Conservation (phyloP, 2,888 invertebrate genomes). For the Oscheius sp. region DNA sequence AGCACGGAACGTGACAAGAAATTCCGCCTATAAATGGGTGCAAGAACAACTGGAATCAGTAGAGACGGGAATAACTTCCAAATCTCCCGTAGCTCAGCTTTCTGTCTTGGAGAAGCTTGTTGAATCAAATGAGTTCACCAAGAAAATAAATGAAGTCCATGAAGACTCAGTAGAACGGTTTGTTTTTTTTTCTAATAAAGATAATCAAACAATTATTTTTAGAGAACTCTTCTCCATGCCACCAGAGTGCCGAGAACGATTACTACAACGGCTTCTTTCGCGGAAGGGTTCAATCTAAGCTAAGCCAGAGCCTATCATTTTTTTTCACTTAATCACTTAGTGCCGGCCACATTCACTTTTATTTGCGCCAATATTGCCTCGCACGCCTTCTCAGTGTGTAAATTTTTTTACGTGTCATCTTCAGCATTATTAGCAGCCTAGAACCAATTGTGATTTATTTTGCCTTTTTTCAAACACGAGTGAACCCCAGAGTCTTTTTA, state of each 20-base stretch:
- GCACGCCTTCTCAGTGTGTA: conserved; percentile 23
- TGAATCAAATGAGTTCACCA: not conserved
- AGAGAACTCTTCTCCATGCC: conserved; percentile 9
- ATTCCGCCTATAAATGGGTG: conserved; percentile 44
- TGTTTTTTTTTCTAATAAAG: not conserved
- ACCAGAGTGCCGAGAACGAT: not conserved
- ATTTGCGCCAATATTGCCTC: conserved; percentile 4
- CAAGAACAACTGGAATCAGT: conserved; percentile 41
- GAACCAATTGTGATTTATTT: not conserved
- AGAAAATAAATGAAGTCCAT: not conserved
- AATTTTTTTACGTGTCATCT: conserved; percentile 27
- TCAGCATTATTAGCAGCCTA: conserved; percentile 18
- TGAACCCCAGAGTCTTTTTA: not conserved
- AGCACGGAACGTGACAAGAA: conserved; percentile 31
- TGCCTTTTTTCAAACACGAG: conserved; percentile 4
- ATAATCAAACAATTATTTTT: not conserved
- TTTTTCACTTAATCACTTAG: conserved; percentile 13
- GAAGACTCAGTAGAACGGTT: conserved; percentile 31
- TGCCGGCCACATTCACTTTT: conserved; percentile 25
- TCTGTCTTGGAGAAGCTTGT: conserved; percentile 23
- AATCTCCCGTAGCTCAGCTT: conserved; percentile 30
- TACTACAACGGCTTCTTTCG: not conserved
- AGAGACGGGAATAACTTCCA: conserved; percentile 14
- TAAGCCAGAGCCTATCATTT: not conserved
- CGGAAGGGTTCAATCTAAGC: conserved; percentile 1